phyloP scores from a whole-genome alignment of 64 coral and sea anemone genomes.

The Stylophora pistillata region DNA sequence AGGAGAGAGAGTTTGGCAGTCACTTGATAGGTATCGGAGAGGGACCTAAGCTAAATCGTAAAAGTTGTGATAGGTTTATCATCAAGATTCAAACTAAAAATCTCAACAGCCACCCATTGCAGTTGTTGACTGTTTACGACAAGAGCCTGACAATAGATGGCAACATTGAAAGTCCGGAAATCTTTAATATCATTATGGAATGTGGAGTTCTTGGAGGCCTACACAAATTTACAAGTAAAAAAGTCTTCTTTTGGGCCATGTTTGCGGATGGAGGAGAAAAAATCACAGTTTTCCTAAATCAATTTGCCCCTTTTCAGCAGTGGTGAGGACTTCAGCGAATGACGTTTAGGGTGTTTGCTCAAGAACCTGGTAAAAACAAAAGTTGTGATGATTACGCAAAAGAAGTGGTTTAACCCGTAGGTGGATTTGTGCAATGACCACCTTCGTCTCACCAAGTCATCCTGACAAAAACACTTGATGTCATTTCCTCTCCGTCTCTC shows the following conservation, averaged over 20 bases:
- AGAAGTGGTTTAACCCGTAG: no score
- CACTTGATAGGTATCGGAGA: conserved; percentile 51
- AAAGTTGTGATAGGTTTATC: conserved; percentile 33
- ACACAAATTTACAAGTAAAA: conserved; percentile 67
- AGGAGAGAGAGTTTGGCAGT: not conserved
- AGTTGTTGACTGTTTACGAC: conserved; percentile 51
- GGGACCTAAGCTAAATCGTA: conserved; percentile 40
- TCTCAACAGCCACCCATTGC: conserved; percentile 62
- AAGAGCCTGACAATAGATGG: conserved; percentile 32
- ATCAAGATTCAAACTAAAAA: conserved; percentile 70
- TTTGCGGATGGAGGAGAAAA: conserved; percentile 61
- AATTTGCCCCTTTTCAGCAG: conserved; percentile 63
- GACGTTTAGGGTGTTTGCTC: no score
- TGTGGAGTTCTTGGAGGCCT: conserved; percentile 75
- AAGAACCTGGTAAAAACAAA: no score
- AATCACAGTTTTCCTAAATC: conserved; percentile 48
- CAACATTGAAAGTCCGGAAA: conserved; percentile 62
- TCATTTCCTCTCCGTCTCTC: no score
- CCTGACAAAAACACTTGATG: no score
- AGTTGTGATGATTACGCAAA: no score
- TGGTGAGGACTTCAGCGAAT: conserved; percentile 39
- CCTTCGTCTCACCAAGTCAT: no score
- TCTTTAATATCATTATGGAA: conserved; percentile 77
- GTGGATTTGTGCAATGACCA: no score
- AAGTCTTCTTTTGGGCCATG: conserved; percentile 68